phyloP scores from a whole-genome alignment of 1,140 invertebrate genomes.

The Cardiocondyla obscurior region DNA sequence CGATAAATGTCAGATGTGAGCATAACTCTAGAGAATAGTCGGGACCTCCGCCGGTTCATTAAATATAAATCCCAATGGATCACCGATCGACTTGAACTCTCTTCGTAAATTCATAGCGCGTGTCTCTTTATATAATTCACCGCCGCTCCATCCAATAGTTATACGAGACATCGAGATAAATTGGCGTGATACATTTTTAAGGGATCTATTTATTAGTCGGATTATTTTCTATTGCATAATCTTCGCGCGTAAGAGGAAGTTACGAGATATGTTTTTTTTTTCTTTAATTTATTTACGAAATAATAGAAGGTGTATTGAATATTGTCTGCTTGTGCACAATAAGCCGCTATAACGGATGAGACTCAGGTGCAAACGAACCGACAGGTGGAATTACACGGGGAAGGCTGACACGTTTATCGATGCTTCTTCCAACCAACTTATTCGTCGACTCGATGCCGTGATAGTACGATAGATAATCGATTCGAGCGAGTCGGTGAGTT shows the following conservation, averaged over 20 bases:
- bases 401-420: constrained; percentile 36
- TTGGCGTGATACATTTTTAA: not conserved
- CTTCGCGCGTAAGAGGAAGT: not conserved
- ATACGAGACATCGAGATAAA: not conserved
- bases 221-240: not conserved
- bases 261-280: not conserved
- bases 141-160: not conserved
- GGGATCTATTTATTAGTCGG: not conserved
- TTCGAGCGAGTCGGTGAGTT: constrained; percentile 34
- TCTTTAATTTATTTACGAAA: not conserved
- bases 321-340: not conserved
- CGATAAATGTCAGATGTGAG: constrained; percentile 43
- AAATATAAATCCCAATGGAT: constrained; percentile 45
- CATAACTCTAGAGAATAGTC: constrained; percentile 4
- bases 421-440: constrained; percentile 33
- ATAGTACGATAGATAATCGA: constrained; percentile 43
- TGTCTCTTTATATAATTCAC: not conserved
- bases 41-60: constrained; percentile 19
- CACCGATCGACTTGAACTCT: not conserved
- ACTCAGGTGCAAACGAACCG: constrained; percentile 38
- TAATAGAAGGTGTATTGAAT: not conserved
- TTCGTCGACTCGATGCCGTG: constrained; percentile 15
- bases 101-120: constrained; percentile 5
- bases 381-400: constrained; percentile 5
- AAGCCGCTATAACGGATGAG: constrained; percentile 15